phyloP scores from a whole-genome alignment of 2,888 invertebrate genomes.

The Ceratothoa steindachneri region DNA sequence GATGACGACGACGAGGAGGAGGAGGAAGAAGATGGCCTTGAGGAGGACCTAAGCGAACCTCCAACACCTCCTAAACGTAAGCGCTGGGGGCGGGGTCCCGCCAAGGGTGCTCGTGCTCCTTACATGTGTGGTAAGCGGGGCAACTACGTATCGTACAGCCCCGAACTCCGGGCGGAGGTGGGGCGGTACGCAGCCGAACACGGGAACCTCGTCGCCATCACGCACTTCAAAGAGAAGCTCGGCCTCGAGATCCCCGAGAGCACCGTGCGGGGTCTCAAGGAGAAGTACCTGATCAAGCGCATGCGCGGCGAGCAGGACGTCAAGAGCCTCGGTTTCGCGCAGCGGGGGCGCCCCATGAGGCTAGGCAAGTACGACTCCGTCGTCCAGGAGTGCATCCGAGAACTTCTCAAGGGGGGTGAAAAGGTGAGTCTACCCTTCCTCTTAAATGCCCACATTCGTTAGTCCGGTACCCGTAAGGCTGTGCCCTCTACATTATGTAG shows the following conservation, averaged over 20 bases:
- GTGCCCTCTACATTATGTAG: no score
- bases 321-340: conserved; percentile 49
- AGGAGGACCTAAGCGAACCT: conserved; percentile 28
- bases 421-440: conserved; percentile 48
- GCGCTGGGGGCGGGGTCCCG: no score
- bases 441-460: no score
- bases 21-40: conserved; percentile 3
- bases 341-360: conserved; percentile 50
- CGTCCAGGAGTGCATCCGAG: conserved; percentile 50
- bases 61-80: conserved; percentile 15
- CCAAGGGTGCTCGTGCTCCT: neutral
- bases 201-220: conserved; percentile 49
- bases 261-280: conserved; percentile 50
- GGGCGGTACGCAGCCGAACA: conserved; percentile 50
- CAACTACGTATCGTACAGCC: conserved; percentile 50
- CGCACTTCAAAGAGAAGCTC: conserved; percentile 49
- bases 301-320: conserved; percentile 47
- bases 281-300: conserved; percentile 49
- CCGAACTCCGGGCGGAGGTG: conserved; percentile 49
- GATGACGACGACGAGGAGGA: conserved; percentile 22
- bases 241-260: conserved; percentile 50
- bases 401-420: conserved; percentile 50
- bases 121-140: conserved; percentile 46
- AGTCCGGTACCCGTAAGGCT: no score
- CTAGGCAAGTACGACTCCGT: conserved; percentile 51